Evolutionary conservation across 2,113 vertebrate genomes (phyloP), one percentile per base, ranked within the genome.

Genomic region (Grammomys surdaster): DNA sequence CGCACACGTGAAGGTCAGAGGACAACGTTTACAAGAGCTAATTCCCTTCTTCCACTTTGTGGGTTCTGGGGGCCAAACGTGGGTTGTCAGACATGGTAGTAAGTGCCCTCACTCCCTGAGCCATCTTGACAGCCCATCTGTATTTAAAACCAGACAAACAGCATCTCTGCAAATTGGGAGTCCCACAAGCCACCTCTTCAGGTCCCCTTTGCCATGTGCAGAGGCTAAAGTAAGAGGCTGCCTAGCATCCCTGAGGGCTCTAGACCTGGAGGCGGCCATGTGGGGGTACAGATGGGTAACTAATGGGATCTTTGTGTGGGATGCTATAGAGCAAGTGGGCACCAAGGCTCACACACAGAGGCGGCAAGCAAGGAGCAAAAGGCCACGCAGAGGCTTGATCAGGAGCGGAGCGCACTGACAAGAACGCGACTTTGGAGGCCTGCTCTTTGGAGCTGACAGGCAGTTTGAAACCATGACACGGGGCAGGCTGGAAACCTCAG

Each of bases 331-430:
- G 48, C 8, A 26, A 20, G 48, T 20, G 5, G 12, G n/a, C 33
- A 3, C 63, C 22, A 40, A 10, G 46, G 9, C 33, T 33, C 14
- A 7, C 14, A 0, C 0, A 19, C n/a, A 11, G 7, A 24, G 73
- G 24, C 9, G 12, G 26, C 43, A 17, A 89, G 56, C 2, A 17
- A n/a, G 73, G 31, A 1, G 4, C 73, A 69, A 46, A 76, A 58
- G 7, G 54, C 54, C 80, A 82, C 7, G 19, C n/a, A 31, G n/a
- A 43, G 26, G 14, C 40, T 5, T 63, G 40, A n/a, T 43, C 58
- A 65, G 58, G 43, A 36, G 28, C 10, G 12, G 84, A 51, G 67
- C 54, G 8, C 36, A 4, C 54, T 22, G 65, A 20, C 22, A 20
- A 33, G 54, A 60, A 26, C 7, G 6, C 6, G 22, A 4, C 12